Base-by-base conservation (phyloP, 2,113 vertebrate species). In the Pycnonotus jocosus region DNA sequence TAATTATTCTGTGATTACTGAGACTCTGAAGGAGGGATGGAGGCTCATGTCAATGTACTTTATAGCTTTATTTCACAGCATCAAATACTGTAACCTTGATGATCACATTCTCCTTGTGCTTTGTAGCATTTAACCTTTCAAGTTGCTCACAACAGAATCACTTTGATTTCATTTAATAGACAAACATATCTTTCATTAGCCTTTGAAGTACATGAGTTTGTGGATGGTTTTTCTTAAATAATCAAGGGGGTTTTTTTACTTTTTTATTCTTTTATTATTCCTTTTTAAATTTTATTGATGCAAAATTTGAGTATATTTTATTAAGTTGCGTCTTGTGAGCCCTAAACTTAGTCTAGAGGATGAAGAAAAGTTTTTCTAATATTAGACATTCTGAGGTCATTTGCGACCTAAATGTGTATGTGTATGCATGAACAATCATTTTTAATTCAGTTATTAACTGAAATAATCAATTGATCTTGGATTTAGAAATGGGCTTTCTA, bases 1-100 rank as follows among this genome's bases (percentile, higher is more conserved):
- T 60, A 91, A 92, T 95, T 92, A 79, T 61, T 73, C 57, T 85
- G 50, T 92, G 86, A 95, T 92, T 93, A 89, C 81, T 92, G 78
- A 79, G 90, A 51, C 54, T 53, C 56, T 85, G 81, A 94, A 73
- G 87, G 81, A 91, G 84, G 86, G 33, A 64, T 87, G 45, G 70
- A 83, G 74, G 54, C 45, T 94, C 66, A 57, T 72, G 42, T 77
- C 70, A 85, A 51, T 66, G 38, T 69, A 53, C 8, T 92, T 91
- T 85, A 91, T 50, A 85, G 45, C 78, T 91, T 85, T 73, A 89
- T 95, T 95, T 73, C 81, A 87, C 72, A 58, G 62, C 21, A 28
- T 57, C 69, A 91, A 76, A 79, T 91, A 48, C 30, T 24, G 11
- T 89, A 87, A 17, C 70, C 40, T 91, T 84, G 57, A 91, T 79